These are phyloP conservation scores for Hiodon tergisus DNA, from an alignment of 2,113 vertebrate species.

Conservation along the genomic window DNA sequence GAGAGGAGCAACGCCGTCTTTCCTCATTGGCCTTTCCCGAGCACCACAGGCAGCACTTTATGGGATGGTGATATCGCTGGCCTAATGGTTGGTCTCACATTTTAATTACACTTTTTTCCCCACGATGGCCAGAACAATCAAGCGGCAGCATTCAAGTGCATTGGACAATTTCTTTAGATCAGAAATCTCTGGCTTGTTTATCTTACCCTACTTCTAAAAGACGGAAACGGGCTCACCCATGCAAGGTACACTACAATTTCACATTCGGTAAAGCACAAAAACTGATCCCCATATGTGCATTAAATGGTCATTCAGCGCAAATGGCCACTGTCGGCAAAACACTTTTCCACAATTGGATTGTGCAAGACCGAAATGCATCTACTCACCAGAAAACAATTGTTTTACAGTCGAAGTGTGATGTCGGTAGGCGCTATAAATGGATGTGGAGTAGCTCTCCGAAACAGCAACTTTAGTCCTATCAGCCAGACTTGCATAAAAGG, in stretches of 20 bases:
- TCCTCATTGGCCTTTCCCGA: too few species aligned
- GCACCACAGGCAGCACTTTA: not conserved
- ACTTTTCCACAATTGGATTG: slow-evolving; percentile 31
- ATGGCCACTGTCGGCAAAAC: slow-evolving; percentile 38
- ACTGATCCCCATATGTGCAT: slow-evolving; percentile 49
- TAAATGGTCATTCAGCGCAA: slow-evolving; percentile 51
- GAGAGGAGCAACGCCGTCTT: not conserved
- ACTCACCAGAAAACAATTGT: slow-evolving; percentile 25
- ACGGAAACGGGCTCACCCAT: slow-evolving; percentile 21
- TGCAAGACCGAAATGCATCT: slow-evolving; percentile 36
- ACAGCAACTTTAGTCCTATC: slow-evolving; percentile 43
- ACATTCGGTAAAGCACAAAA: slow-evolving; percentile 47
- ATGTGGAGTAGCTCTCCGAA: slow-evolving; percentile 34
- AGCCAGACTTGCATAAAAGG: slow-evolving; percentile 38
- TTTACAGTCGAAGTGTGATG: slow-evolving; percentile 22
- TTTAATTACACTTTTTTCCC: not conserved
- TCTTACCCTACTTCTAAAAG: not conserved
- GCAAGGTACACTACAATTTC: slow-evolving; percentile 42
- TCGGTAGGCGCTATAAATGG: slow-evolving; percentile 45
- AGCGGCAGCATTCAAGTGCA: not conserved
- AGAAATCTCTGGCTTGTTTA: not conserved
- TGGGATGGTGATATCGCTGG: slow-evolving; percentile 13
- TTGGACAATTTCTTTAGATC: not conserved
- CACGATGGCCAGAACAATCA: not conserved
- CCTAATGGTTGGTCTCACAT: not conserved